These are phyloP conservation scores for Misgurnus anguillicaudatus DNA, from an alignment of 2,113 vertebrate genomes.

Conservation along the genomic window DNA sequence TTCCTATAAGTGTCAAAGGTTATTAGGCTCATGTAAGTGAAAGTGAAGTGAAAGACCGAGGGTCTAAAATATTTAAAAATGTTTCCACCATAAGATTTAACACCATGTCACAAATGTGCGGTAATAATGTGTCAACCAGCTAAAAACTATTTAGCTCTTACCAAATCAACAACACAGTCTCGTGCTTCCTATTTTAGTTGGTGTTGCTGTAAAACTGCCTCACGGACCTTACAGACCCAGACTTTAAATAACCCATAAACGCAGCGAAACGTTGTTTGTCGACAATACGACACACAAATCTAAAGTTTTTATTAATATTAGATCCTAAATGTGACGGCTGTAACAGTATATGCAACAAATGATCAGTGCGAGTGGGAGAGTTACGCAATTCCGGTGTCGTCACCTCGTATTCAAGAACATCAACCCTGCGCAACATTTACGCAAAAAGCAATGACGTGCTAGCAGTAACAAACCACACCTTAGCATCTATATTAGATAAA, in stretches of 20 bases:
- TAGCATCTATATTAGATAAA: not conserved
- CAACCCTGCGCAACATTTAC: conserved; percentile 10
- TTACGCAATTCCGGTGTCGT: not conserved
- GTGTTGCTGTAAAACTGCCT: not conserved
- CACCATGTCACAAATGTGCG: no score
- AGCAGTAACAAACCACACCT: conserved; percentile 6
- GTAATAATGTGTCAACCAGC: not conserved
- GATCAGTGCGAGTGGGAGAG: not conserved
- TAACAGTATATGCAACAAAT: not conserved
- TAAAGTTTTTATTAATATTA: not conserved
- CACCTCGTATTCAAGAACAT: not conserved
- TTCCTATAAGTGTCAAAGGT: no score
- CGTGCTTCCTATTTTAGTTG: not conserved
- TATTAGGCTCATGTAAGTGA: no score
- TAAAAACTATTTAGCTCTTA: conserved; percentile 7
- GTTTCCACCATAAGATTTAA: no score
- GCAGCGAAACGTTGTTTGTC: no score
- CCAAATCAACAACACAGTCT: not conserved
- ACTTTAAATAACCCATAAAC: no score
- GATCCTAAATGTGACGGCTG: not conserved
- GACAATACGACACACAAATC: not conserved
- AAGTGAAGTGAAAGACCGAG: no score
- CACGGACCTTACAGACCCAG: no score
- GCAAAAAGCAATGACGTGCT: not conserved
- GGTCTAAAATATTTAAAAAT: no score